phyloP scores from a whole-genome alignment of 2,797 vertebrate species.

The Prunella strophiata region DNA sequence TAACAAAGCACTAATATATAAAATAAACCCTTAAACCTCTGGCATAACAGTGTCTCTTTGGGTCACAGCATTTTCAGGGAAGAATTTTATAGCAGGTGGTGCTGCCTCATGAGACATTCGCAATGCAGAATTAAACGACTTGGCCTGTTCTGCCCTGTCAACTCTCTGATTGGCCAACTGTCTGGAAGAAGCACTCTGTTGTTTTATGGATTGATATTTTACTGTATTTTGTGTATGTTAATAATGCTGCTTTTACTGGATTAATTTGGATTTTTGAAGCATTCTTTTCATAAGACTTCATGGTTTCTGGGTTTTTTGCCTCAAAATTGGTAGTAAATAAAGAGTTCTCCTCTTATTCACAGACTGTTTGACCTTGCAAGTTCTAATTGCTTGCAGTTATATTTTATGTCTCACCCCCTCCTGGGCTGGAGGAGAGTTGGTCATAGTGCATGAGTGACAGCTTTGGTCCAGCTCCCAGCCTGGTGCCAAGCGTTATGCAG shows the following conservation, averaged over 20 bases:
- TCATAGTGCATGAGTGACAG: not conserved
- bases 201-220: conserved; percentile 21
- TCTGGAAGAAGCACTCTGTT: conserved; percentile 28
- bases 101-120: conserved; percentile 8
- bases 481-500: accelerated
- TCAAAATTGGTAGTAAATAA: not conserved
- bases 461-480: not conserved
- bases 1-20: conserved; percentile 8
- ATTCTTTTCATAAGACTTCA: not conserved
- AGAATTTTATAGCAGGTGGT: conserved; percentile 60
- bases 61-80: conserved; percentile 36
- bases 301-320: accelerated
- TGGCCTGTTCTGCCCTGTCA: conserved; percentile 60
- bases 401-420: not conserved
- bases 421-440: not conserved
- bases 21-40: conserved; percentile 38
- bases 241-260: not conserved
- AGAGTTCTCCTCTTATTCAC: not conserved
- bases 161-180: conserved; percentile 50
- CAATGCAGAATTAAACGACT: conserved; percentile 38
- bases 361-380: conserved; percentile 27
- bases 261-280: not conserved
- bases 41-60: conserved; percentile 20
- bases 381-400: conserved; percentile 10
- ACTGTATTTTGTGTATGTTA: conserved; percentile 24